Conservation (phyloP, 1,140 invertebrate species). For the Rhynchophorus ferrugineus region DNA sequence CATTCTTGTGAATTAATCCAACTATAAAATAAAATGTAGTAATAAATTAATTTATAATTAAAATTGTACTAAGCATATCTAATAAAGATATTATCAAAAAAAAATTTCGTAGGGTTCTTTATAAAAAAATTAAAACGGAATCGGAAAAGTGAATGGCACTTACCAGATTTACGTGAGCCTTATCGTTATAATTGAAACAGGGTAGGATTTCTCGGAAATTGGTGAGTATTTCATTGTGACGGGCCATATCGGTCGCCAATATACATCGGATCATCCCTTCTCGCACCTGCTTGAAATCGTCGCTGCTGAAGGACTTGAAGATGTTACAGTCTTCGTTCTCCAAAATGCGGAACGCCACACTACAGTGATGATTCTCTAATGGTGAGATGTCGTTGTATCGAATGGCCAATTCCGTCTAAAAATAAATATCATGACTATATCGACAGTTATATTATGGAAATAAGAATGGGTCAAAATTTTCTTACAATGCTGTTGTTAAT, state of each 20-base stretch:
- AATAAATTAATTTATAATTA: too few species aligned
- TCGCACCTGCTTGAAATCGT: conserved; percentile 55
- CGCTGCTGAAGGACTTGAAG: conserved; percentile 56
- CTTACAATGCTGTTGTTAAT: too few species aligned
- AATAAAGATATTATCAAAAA: too few species aligned
- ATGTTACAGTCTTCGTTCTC: conserved; percentile 73
- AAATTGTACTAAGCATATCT: too few species aligned
- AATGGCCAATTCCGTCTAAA: conserved; percentile 67
- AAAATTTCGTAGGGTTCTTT: too few species aligned
- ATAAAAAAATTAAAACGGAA: too few species aligned
- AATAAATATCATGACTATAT: not conserved
- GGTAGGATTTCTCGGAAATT: conserved; percentile 64
- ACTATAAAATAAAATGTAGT: too few species aligned
- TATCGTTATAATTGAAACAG: conserved; percentile 69
- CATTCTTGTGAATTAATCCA: too few species aligned
- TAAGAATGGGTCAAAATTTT: too few species aligned
- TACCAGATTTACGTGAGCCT: conserved; percentile 73
- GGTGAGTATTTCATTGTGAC: conserved; percentile 77
- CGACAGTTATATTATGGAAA: too few species aligned
- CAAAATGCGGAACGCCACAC: conserved; percentile 74
- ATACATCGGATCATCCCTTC: conserved; percentile 82
- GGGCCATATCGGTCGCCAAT: conserved; percentile 79
- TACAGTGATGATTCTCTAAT: conserved; percentile 84
- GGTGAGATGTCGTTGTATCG: conserved; percentile 86
- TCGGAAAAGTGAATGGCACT: too few species aligned